A percentile compares a stretch with the other conserved stretches of the same genome.
Evolutionary conservation across 2,113 vertebrate species (phyloP).

Genomic region (Eublepharis macularius): DNA sequence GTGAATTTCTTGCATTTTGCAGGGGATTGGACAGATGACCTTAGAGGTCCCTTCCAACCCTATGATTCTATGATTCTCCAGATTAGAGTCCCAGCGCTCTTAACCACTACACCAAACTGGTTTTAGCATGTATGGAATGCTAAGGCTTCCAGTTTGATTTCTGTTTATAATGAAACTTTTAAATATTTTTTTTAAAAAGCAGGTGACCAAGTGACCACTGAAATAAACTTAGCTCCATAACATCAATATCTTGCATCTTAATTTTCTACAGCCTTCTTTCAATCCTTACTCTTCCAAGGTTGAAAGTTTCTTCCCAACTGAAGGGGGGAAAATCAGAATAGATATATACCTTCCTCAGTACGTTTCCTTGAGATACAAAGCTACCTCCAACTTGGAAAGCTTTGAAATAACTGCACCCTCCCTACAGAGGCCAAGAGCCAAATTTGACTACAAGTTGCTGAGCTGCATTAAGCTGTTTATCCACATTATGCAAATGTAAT

Average conservation of each 20-base stretch:
- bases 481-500: constrained; percentile 89
- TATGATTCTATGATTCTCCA: no score
- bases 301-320: constrained; percentile 38
- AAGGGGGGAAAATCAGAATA: constrained; percentile 25
- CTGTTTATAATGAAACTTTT: constrained; percentile 6
- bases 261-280: neutral
- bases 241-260: neutral
- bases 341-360: constrained; percentile 42
- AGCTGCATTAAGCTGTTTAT: constrained; percentile 85
- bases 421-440: constrained; percentile 79
- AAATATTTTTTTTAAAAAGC: neutral
- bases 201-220: no score
- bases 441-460: constrained; percentile 80
- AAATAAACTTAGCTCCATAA: neutral
- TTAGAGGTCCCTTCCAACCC: no score
- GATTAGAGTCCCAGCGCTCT: no score
- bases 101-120: no score
- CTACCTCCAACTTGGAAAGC: constrained; percentile 64
- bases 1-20: no score
- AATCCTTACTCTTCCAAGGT: constrained; percentile 28
- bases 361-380: constrained; percentile 69
- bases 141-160: neutral
- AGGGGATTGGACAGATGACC: no score
- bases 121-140: neutral
- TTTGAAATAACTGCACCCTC: constrained; percentile 71